Percentiles rank a stretch among this genome's conserved stretches.
These are phyloP conservation scores for Discoglossus pictus DNA, from an alignment of 2,797 vertebrate genomes.

Conservation along the genomic window DNA sequence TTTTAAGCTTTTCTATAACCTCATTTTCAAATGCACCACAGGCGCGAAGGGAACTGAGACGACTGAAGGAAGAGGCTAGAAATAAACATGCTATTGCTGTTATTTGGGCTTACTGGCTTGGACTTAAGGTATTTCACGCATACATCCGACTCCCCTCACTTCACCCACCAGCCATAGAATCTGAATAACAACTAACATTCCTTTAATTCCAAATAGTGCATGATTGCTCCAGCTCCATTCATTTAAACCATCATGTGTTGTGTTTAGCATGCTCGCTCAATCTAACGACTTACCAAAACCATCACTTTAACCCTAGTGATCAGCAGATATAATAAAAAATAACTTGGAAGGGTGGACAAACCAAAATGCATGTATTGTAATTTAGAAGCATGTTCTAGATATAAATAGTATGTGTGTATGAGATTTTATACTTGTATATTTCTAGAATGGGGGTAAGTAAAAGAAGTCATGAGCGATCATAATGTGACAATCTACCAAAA, in stretches of 20 bases:
- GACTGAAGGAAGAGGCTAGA: slow-evolving; percentile 92
- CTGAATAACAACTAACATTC: slow-evolving; percentile 9
- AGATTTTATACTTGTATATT: no score
- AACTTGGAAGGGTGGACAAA: not conserved
- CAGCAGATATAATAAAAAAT: not conserved
- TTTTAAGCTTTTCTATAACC: slow-evolving; percentile 70
- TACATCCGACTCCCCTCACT: slow-evolving; percentile 52
- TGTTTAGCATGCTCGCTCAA: slow-evolving; percentile 16
- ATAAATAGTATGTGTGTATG: not conserved
- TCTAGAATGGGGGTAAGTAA: no score
- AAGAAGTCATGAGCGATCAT: no score
- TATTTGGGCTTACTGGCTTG: slow-evolving; percentile 99
- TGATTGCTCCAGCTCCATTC: not conserved
- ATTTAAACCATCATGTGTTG: not conserved
- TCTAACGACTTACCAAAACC: not conserved
- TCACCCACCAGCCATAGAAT: slow-evolving; percentile 39
- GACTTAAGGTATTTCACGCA: slow-evolving; percentile 90
- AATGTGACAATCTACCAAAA: no score
- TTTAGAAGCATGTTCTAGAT: slow-evolving; percentile 7
- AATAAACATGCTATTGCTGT: slow-evolving; percentile 95
- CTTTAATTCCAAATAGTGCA: slow-evolving; percentile 20
- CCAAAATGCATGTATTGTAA: slow-evolving; percentile 3
- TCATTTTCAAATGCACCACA: slow-evolving; percentile 79
- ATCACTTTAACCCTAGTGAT: not conserved
- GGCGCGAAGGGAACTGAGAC: slow-evolving; percentile 95